Percentiles rank a stretch among this genome's conserved stretches.
phyloP scores from a whole-genome alignment of 2,113 vertebrate genomes.

The Astur gentilis region DNA sequence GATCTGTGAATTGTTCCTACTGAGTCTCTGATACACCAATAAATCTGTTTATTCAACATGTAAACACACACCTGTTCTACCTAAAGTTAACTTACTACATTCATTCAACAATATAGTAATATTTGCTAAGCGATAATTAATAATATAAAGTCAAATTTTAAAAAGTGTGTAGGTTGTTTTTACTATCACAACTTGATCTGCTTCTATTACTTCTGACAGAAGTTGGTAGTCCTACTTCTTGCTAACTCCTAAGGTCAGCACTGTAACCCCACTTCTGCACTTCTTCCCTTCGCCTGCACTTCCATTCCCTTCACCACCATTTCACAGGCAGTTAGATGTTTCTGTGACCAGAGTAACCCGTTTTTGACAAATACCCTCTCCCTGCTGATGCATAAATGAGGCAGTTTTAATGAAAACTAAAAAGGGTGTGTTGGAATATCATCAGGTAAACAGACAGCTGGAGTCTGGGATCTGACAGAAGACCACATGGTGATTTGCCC shows the following conservation, averaged over 20 bases:
- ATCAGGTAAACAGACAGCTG: slow-evolving; percentile 12
- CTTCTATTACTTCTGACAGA: not conserved
- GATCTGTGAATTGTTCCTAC: not conserved
- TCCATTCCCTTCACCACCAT: not conserved
- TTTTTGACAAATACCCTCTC: not conserved
- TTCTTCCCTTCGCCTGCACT: not conserved
- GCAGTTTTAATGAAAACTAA: not conserved
- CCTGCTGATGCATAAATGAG: not conserved
- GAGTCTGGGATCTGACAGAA: not conserved
- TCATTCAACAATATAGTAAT: not conserved
- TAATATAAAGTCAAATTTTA: not conserved
- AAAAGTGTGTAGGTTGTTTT: not conserved
- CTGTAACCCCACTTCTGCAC: not conserved
- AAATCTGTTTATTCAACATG: not conserved
- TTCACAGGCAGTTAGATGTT: not conserved
- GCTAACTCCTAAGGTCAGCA: not conserved
- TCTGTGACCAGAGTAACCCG: not conserved
- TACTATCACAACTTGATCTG: not conserved
- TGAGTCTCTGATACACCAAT: not conserved
- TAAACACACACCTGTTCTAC: not conserved
- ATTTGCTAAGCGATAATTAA: not conserved
- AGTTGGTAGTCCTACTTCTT: not conserved
- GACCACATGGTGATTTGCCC: slow-evolving; percentile 1
- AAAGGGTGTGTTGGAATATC: not conserved
- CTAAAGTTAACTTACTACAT: not conserved